Percentiles rank a stretch among this genome's conserved stretches.
These are phyloP conservation scores for Upupa epops DNA, from an alignment of 2,113 vertebrate species.

Conservation along the genomic window DNA sequence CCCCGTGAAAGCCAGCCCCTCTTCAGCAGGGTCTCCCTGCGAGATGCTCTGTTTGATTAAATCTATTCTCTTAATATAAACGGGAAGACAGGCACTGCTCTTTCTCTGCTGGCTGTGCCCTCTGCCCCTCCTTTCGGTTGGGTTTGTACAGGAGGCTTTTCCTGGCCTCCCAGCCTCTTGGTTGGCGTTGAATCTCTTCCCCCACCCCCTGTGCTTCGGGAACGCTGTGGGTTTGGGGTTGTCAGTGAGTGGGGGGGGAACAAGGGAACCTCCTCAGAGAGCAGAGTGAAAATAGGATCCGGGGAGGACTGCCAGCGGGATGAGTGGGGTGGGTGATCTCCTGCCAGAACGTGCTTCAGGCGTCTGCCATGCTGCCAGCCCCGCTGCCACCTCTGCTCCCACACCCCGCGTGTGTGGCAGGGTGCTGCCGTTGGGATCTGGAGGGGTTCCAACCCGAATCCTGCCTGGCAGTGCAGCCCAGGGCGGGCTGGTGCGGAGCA, in stretches of 20 bases:
- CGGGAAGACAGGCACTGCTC: slow-evolving; percentile 26
- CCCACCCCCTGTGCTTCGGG: neutral
- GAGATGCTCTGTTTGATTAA: slow-evolving; percentile 56
- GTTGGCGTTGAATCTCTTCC: slow-evolving; percentile 39
- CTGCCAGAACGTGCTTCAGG: neutral
- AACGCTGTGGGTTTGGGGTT: neutral
- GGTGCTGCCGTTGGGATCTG: neutral
- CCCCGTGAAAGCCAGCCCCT: neutral
- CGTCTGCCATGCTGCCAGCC: neutral
- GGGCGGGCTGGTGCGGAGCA: no score
- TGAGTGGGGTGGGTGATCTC: neutral
- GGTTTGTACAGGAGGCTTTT: neutral
- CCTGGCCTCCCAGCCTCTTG: neutral
- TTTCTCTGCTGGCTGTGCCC: neutral
- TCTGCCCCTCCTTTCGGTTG: neutral
- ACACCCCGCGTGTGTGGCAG: neutral
- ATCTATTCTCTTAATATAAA: slow-evolving; percentile 67
- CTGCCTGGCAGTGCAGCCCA: no score
- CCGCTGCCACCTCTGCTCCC: neutral
- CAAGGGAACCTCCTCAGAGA: neutral
- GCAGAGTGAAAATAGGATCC: neutral
- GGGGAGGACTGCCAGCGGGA: neutral
- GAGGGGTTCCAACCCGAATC: neutral
- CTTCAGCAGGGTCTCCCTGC: neutral
- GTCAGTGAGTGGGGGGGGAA: neutral